These are phyloP conservation scores for Epicauta chinensis DNA, from an alignment of 1,140 invertebrate species.

Conservation along the genomic window DNA sequence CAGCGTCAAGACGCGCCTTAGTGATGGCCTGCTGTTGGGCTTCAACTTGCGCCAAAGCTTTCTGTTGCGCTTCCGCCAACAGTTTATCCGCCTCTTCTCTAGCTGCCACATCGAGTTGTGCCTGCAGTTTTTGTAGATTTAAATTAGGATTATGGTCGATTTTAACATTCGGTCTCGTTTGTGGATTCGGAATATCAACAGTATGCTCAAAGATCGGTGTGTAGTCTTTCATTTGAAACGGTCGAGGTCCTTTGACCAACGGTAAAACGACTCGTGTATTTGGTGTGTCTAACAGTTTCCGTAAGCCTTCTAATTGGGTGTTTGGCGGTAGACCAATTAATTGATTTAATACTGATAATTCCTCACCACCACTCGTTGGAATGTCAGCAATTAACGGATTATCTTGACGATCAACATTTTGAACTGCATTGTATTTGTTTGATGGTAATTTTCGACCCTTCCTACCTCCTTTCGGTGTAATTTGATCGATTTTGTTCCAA, in stretches of 20 bases:
- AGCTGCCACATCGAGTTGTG: constrained; percentile 27
- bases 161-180: constrained; percentile 13
- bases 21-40: constrained; percentile 30
- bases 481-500: constrained; percentile 2
- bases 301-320: constrained; percentile 29
- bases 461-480: background rate
- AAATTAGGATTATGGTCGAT: background rate
- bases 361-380: background rate
- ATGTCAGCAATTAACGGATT: too few species aligned
- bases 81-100: constrained; percentile 23
- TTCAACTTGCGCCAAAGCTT: constrained; percentile 26
- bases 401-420: background rate
- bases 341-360: constrained; percentile 23
- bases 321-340: constrained; percentile 28
- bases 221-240: constrained; percentile 3
- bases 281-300: constrained; percentile 21
- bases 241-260: constrained; percentile 4
- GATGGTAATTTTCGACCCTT: background rate
- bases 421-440: background rate
- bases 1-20: constrained; percentile 22
- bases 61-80: constrained; percentile 27
- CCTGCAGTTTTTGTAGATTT: constrained; percentile 5
- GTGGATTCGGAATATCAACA: constrained; percentile 13
- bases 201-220: constrained; percentile 13
- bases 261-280: constrained; percentile 2